Evolutionary conservation across 2,797 vertebrate species (phyloP), one percentile per base, ranked within the genome.

Genomic region (Neopelma chrysocephalum): DNA sequence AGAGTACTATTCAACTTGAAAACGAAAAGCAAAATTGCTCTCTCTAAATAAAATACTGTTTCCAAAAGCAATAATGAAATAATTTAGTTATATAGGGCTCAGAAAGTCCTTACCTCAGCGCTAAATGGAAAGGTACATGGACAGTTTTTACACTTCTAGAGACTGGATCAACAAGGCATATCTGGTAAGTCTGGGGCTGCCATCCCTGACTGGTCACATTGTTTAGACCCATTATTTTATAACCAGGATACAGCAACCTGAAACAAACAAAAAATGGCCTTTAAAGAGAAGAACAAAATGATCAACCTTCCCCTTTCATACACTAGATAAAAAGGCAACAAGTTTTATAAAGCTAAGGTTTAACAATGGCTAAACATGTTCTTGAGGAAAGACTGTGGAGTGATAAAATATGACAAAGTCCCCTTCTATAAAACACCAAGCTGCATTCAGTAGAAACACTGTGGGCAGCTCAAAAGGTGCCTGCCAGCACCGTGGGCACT

Each of bases 161-260:
- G 73, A 98, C 96, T 9, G 99, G 98, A 96, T 99, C 99, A 82
- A 99, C 98, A 78, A 99, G 98, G 97, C 99, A 99, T 92, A 99
- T 99, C 97, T 99, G 99, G 95, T 99, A 99, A 2, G 99, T 99
- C 97, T 99, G 99, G 5, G 99, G 98, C 96, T 99, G 99, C 99
- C 99, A 99, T 43, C 98, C 98, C 91, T 99, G 99, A 97, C 99
- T 99, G 93, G 99, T 99, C 91, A 99, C 98, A 38, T 99, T 99
- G 97, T 99, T 99, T 87, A 99, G 98, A 62, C 99, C 99, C 99
- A 99, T 99, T 96, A 99, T 99, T 97, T 98, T 99, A 97, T 99
- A 99, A 80, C 99, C 99, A 71, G 99, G 98, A 95, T 99, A 99
- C 86, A 99, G 95, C 91, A 99, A 96, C 94, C 99, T 99, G 96